Percentiles rank a stretch among this genome's conserved stretches.
Conservation (phyloP, 2,113 vertebrate genomes). For the Laticauda laticaudata region DNA sequence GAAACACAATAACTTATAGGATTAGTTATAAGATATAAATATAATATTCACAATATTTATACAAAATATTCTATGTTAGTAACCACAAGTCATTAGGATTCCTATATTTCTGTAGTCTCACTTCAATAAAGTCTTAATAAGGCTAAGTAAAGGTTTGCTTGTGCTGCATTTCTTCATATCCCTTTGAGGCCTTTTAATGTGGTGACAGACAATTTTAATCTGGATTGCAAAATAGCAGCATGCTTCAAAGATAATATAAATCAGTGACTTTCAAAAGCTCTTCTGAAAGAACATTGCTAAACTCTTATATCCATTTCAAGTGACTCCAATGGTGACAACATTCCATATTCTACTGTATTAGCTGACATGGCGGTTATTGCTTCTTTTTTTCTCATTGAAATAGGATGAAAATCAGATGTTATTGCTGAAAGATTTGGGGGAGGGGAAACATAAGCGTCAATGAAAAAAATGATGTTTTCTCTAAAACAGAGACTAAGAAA, state of each 20-base stretch:
- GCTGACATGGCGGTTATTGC: background rate
- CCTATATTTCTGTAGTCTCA: background rate
- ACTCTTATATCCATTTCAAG: background rate
- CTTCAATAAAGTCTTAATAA: slow-evolving; percentile 20
- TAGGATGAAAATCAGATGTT: background rate
- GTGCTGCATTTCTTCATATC: background rate
- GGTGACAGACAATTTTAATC: slow-evolving; percentile 20
- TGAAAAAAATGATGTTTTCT: background rate
- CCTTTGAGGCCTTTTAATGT: slow-evolving; percentile 2
- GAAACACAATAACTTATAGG: background rate
- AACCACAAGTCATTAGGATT: background rate
- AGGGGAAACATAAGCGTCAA: accelerated
- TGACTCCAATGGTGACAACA: slow-evolving; percentile 11
- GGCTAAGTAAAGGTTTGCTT: slow-evolving; percentile 1
- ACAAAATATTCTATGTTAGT: background rate
- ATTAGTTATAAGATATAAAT: background rate
- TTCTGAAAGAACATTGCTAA: background rate
- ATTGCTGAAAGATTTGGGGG: background rate
- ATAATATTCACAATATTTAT: background rate
- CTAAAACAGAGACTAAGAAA: background rate
- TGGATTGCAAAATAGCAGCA: slow-evolving; percentile 4
- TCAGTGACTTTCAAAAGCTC: slow-evolving; percentile 19
- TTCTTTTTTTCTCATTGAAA: background rate
- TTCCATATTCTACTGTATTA: background rate
- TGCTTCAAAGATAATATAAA: background rate